These are phyloP conservation scores for Pyrochroa serraticornis DNA, from an alignment of 2,888 invertebrate species.

Conservation along the genomic window DNA sequence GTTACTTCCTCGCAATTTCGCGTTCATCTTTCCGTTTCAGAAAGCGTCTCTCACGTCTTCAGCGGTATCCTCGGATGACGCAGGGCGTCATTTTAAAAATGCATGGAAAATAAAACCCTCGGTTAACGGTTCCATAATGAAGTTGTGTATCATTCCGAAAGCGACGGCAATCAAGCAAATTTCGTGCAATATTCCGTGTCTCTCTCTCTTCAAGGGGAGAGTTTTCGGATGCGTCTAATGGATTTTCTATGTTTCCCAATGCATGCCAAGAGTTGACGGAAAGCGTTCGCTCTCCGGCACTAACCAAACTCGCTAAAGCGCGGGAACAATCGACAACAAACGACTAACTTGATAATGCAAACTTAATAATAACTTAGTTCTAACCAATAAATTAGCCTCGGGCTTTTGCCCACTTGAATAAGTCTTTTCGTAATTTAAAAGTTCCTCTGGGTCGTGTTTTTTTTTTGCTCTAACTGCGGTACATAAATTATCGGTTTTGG, in stretches of 20 bases:
- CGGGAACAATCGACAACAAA: conserved; percentile 51
- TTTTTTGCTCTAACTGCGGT: conserved; percentile 18
- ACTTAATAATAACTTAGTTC: conserved; percentile 50
- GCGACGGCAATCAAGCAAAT: conserved; percentile 28
- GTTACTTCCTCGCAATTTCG: too few relatives aligned
- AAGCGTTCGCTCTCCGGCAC: conserved; percentile 38
- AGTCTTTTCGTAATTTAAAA: conserved; percentile 41
- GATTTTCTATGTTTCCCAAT: conserved; percentile 57
- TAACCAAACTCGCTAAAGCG: conserved; percentile 42
- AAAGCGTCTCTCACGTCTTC: too few relatives aligned
- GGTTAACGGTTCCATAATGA: conserved; percentile 22
- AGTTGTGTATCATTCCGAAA: conserved; percentile 29
- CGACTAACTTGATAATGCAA: conserved; percentile 54
- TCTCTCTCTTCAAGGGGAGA: conserved; percentile 29
- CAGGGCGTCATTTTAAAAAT: conserved; percentile 6
- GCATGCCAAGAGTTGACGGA: conserved; percentile 51
- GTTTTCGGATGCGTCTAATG: conserved; percentile 56
- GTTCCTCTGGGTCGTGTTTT: conserved; percentile 22
- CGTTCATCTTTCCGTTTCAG: too few relatives aligned
- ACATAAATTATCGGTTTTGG: conserved; percentile 32
- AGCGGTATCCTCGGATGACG: too few relatives aligned
- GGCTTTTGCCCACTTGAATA: conserved; percentile 38
- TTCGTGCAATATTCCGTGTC: conserved; percentile 20
- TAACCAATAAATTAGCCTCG: conserved; percentile 43
- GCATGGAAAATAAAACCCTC: conserved; percentile 23